Evolutionary conservation across 2,797 vertebrate species (phyloP), one percentile per base, ranked within the genome.

Genomic region (Sebastolobus alascanus): DNA sequence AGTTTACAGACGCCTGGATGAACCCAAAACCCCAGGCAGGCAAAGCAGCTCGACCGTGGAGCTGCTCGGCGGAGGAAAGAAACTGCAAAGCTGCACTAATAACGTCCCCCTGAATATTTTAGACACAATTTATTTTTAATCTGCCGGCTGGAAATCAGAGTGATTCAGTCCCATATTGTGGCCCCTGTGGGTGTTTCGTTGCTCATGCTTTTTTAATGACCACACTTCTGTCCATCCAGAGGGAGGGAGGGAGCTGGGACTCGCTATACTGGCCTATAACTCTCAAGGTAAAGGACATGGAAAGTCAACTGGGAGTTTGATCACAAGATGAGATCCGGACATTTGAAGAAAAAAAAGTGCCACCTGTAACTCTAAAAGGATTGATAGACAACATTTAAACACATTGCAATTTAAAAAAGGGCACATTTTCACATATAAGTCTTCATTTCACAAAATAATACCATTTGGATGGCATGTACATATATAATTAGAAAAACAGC

Each of bases 71-170:
- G 43, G 79, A 85, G 86, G 80, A 82, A 83, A 82, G 87, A 89
- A 93, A 89, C 87, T 79, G 87, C 88, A 89, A 93, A 91, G 87
- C 87, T 89, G 81, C 86, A 77, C 86, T 93, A 95, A 95, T 93
- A 92, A 91, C 79, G 77, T 86, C 81, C 77, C 89, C 65, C 82
- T 95, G 92, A 95, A 96, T 95, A 95, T 95, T 94, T 96, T 93
- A 95, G 86, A 93, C 89, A 85, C 92, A 94, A 94, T 95, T 95
- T 94, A 95, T 95, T 91, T 96, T 94, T 94, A 93, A 94, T 95
- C 92, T 70, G 75, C 88, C 74, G 89, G 89, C 92, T 94, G 90
- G 80, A 93, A 95, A 94, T 93, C 90, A 83, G 80, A 94, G 85
- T 83, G 91, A 93, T 91, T 93, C 93, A 89, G 92, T 94, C 94